Conservation (phyloP, 2,113 vertebrate species). For the Chloropsis cyanopogon region DNA sequence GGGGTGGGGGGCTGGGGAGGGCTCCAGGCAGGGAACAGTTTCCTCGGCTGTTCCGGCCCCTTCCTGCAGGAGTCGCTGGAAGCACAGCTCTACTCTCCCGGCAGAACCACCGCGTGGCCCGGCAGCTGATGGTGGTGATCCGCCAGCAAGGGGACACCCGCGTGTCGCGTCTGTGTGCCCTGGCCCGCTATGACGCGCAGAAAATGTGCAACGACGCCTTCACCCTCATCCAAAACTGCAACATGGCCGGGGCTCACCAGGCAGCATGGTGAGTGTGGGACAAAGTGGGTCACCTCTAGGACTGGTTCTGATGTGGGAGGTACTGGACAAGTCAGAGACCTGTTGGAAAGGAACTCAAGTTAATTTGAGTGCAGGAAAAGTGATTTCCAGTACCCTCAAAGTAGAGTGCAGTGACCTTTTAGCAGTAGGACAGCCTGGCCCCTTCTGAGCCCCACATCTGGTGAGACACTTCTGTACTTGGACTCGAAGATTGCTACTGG, state of each 20-base stretch:
- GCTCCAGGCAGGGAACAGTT: background rate
- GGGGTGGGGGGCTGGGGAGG: too few species aligned
- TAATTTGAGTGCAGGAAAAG: background rate
- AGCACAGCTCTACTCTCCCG: background rate
- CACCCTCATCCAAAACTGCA: conserved; percentile 86
- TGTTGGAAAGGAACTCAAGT: background rate
- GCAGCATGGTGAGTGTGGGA: conserved; percentile 83
- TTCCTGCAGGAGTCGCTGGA: conserved; percentile 38
- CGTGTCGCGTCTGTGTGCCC: conserved; percentile 85
- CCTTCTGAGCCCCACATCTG: background rate
- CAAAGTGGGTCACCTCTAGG: background rate
- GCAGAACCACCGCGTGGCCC: conserved; percentile 89
- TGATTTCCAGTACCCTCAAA: rapidly evolving
- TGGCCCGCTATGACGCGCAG: conserved; percentile 84
- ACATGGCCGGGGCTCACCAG: conserved; percentile 82
- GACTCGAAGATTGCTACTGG: background rate
- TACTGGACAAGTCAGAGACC: background rate
- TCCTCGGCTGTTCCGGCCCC: background rate
- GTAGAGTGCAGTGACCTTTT: rapidly evolving
- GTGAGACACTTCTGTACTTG: background rate
- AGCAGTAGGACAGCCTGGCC: background rate
- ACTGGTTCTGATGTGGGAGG: background rate
- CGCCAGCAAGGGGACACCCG: conserved; percentile 81
- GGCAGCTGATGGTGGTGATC: conserved; percentile 82
- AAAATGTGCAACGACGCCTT: conserved; percentile 87